These are phyloP conservation scores for Podilymbus podiceps DNA, from an alignment of 2,113 vertebrate species.

Conservation along the genomic window DNA sequence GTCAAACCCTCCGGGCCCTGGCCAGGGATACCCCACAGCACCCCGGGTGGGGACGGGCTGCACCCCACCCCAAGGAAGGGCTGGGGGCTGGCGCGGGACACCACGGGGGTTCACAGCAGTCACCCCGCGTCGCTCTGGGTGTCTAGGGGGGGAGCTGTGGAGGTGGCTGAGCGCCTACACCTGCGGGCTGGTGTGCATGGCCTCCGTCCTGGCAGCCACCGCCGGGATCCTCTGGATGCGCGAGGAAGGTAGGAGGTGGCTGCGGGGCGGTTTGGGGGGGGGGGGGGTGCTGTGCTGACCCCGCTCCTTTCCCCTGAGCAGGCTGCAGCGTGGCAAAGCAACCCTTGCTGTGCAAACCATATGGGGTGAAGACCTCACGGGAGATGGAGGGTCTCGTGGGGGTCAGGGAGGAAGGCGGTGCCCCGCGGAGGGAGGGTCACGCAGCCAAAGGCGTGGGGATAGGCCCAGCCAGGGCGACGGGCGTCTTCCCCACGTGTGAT, in stretches of 20 bases:
- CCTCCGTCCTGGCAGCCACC: neutral
- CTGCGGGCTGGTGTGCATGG: conserved; percentile 16
- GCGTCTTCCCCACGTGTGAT: neutral
- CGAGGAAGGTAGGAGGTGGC: conserved; percentile 29
- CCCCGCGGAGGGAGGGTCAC: neutral
- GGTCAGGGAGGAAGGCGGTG: neutral
- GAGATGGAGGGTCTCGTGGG: neutral
- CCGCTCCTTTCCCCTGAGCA: neutral
- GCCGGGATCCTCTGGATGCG: conserved; percentile 31
- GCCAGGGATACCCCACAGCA: neutral
- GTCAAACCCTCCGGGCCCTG: neutral
- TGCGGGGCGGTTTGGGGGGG: rapidly evolving
- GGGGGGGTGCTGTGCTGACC: neutral
- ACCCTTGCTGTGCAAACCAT: neutral
- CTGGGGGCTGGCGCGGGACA: rapidly evolving
- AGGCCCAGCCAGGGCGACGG: rapidly evolving
- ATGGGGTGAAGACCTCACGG: rapidly evolving
- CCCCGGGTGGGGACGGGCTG: rapidly evolving
- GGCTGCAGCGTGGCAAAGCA: neutral
- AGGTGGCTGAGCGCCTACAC: conserved; percentile 56
- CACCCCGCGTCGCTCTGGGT: neutral
- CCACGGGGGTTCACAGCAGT: rapidly evolving
- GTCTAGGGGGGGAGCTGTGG: conserved; percentile 54
- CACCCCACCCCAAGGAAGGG: neutral
- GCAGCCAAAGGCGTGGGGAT: rapidly evolving